Evolutionary conservation across 2,888 invertebrate genomes (phyloP).

Genomic region (Arge pagana): DNA sequence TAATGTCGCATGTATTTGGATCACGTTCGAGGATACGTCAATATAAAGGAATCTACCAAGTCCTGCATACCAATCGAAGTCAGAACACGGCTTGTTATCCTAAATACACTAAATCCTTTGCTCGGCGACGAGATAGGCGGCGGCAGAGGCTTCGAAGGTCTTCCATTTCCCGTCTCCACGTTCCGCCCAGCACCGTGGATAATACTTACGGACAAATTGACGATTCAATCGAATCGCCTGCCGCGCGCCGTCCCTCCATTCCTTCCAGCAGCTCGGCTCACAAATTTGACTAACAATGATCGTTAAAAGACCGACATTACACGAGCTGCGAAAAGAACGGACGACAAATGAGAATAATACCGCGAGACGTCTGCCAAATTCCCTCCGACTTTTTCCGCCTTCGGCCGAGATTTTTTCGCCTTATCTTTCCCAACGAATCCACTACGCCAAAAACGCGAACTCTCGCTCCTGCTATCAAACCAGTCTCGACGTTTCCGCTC

Average conservation of each 20-base stretch:
- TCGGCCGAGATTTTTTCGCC: too few relatives aligned
- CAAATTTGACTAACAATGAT: too few relatives aligned
- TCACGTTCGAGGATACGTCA: constrained; percentile 59
- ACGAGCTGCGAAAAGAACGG: too few relatives aligned
- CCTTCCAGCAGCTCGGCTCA: too few relatives aligned
- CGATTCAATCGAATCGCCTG: constrained; percentile 54
- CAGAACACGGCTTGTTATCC: constrained; percentile 57
- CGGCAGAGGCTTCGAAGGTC: constrained; percentile 1
- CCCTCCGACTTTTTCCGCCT: too few relatives aligned
- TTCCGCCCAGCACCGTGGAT: constrained; percentile 44
- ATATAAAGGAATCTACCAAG: constrained; percentile 55
- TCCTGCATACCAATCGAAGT: constrained; percentile 56
- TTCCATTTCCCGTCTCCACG: constrained; percentile 9
- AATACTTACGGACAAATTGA: constrained; percentile 58
- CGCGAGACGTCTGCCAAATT: too few relatives aligned
- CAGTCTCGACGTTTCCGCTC: too few relatives aligned
- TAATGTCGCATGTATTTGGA: constrained; percentile 59
- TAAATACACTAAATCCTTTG: constrained; percentile 59
- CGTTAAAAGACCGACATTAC: too few relatives aligned
- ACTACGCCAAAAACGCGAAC: constrained; percentile 10
- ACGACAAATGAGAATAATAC: too few relatives aligned
- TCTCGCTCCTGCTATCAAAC: constrained; percentile 27
- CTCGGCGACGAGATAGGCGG: constrained; percentile 25
- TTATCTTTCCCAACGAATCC: constrained; percentile 6
- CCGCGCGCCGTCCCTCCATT: too few relatives aligned